These are phyloP conservation scores for Tethea ocularis DNA, from an alignment of 2,888 invertebrate species.

Conservation along the genomic window DNA sequence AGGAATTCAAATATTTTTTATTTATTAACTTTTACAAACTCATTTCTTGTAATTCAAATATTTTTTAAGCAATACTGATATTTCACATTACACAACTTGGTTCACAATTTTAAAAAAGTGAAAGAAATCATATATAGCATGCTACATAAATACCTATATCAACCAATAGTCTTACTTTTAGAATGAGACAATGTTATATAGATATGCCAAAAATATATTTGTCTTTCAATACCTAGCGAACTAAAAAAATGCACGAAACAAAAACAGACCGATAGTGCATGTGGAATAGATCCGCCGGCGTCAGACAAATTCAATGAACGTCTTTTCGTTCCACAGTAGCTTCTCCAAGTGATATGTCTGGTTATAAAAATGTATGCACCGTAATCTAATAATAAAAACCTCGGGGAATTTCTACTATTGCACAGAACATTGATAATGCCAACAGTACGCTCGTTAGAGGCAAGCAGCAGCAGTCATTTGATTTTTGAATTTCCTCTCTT, in stretches of 20 bases:
- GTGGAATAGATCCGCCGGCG: slow-evolving; percentile 23
- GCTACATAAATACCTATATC: no score
- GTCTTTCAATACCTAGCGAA: background rate
- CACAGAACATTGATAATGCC: slow-evolving; percentile 35
- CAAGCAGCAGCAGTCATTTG: slow-evolving; percentile 46
- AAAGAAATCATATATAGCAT: no score
- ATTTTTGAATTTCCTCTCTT: slow-evolving; percentile 50
- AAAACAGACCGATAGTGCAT: slow-evolving; percentile 3
- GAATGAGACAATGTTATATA: no score
- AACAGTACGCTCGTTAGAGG: slow-evolving; percentile 43
- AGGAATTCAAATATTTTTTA: background rate
- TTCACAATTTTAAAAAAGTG: no score
- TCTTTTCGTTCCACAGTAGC: slow-evolving; percentile 31
- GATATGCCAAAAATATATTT: no score
- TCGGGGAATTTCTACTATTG: slow-evolving; percentile 24
- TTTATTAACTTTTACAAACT: background rate
- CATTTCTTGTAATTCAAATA: background rate
- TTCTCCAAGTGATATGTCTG: slow-evolving; percentile 46
- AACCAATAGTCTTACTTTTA: no score
- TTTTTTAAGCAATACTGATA: no score
- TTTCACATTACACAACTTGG: no score
- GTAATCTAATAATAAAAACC: slow-evolving; percentile 41
- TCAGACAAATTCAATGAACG: slow-evolving; percentile 45
- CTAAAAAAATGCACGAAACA: background rate
- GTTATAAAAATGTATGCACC: slow-evolving; percentile 53